These are phyloP conservation scores for Linnaemya vulpina DNA, from an alignment of 2,888 invertebrate species.

Conservation along the genomic window DNA sequence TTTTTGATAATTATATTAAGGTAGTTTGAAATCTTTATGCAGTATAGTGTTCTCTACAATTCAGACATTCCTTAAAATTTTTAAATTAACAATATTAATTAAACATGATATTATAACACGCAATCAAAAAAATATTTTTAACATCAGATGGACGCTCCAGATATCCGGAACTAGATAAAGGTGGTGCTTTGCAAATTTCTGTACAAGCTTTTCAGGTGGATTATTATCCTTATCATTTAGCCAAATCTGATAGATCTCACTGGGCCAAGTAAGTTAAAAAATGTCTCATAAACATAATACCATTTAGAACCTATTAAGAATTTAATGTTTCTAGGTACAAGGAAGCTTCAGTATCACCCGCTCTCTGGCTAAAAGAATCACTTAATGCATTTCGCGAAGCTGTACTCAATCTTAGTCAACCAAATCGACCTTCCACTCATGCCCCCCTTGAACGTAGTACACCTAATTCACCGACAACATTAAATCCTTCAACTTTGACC, in stretches of 20 bases:
- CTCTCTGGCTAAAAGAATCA: slow-evolving; percentile 94
- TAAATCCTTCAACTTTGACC: slow-evolving; percentile 76
- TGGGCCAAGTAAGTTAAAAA: slow-evolving; percentile 88
- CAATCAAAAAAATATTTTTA: slow-evolving; percentile 30
- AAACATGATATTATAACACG: too few relatives aligned
- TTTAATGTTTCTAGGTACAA: slow-evolving; percentile 84
- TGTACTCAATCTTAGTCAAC: slow-evolving; percentile 90
- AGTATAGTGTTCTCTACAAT: too few relatives aligned
- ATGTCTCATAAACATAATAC: background rate
- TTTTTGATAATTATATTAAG: too few relatives aligned
- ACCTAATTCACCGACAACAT: slow-evolving; percentile 79
- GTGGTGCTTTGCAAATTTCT: slow-evolving; percentile 96
- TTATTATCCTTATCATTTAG: slow-evolving; percentile 98
- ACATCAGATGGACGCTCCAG: slow-evolving; percentile 90
- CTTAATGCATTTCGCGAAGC: slow-evolving; percentile 90
- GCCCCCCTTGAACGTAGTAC: slow-evolving; percentile 82
- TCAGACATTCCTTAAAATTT: too few relatives aligned
- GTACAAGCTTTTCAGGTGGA: slow-evolving; percentile 94
- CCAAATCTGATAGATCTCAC: slow-evolving; percentile 92
- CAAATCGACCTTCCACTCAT: slow-evolving; percentile 83
- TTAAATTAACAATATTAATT: too few relatives aligned
- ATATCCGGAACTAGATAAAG: slow-evolving; percentile 92
- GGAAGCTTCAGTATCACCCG: slow-evolving; percentile 91
- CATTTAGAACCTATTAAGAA: background rate
- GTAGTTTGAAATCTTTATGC: too few relatives aligned